These are phyloP conservation scores for Chrysomela aeneicollis DNA, from an alignment of 2,888 invertebrate species.

Conservation along the genomic window DNA sequence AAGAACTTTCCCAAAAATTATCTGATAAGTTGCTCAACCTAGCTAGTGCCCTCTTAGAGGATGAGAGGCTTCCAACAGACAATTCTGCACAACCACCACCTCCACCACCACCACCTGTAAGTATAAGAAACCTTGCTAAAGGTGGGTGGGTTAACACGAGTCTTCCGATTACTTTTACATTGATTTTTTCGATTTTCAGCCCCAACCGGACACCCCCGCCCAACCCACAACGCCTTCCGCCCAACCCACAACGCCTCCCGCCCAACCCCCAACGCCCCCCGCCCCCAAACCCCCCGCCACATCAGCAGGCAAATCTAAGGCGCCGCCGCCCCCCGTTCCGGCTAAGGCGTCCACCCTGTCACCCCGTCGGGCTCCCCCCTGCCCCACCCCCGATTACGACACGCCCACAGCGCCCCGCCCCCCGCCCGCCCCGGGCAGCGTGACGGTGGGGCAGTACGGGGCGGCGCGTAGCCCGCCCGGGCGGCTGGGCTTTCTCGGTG, in stretches of 20 bases:
- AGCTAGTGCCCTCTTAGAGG: conserved; percentile 43
- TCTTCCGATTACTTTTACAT: too few relatives aligned
- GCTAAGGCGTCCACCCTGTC: conserved; percentile 57
- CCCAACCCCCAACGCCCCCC: conserved; percentile 6
- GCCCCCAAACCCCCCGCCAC: conserved; percentile 27
- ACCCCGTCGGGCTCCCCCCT: conserved; percentile 60
- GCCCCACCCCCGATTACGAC: conserved; percentile 67
- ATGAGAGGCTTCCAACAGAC: conserved; percentile 44
- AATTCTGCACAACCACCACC: conserved; percentile 59
- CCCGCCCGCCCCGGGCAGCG: conserved; percentile 75
- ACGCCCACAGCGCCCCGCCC: conserved; percentile 68
- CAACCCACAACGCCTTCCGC: too few relatives aligned
- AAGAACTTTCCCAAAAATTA: conserved; percentile 53
- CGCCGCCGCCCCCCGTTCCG: conserved; percentile 59
- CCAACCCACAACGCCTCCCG: conserved; percentile 16
- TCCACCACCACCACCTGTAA: conserved; percentile 70
- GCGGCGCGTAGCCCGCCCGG: conserved; percentile 70
- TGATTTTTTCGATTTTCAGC: conserved; percentile 40
- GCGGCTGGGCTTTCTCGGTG: conserved; percentile 73
- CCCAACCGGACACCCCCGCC: conserved; percentile 35
- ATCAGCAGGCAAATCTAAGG: conserved; percentile 52
- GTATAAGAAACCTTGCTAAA: too few relatives aligned
- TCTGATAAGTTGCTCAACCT: conserved; percentile 52
- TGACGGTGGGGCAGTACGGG: conserved; percentile 76
- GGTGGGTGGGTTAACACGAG: too few relatives aligned